A percentile compares a stretch with the other conserved stretches of the same genome.
Conservation (phyloP, 2,888 invertebrate species). For the Andrena praecox region DNA sequence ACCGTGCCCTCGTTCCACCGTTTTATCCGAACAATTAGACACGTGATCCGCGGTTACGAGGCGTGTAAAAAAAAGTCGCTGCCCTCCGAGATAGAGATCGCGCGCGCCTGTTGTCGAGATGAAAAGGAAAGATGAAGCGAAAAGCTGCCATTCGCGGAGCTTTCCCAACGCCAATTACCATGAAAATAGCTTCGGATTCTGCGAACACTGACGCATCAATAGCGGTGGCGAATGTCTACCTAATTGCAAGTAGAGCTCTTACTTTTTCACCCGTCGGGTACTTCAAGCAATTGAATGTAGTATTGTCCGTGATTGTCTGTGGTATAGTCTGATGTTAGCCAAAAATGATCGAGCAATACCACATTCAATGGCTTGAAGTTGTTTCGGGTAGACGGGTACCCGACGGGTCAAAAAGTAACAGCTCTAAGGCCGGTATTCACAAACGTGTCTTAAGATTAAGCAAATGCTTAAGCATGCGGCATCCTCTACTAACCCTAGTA, state of each 20-base stretch:
- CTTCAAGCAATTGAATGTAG: no score
- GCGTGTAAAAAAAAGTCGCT: conserved; percentile 37
- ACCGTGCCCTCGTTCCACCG: conserved; percentile 77
- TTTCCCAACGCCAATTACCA: conserved; percentile 11
- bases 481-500: no score
- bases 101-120: not conserved
- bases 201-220: not conserved
- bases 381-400: no score
- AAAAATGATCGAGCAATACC: no score
- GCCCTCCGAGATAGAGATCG: conserved; percentile 29
- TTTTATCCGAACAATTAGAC: conserved; percentile 79
- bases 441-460: no score
- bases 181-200: not conserved
- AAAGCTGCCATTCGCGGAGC: not conserved
- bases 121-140: conserved; percentile 21
- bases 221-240: not conserved
- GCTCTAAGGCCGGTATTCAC: no score
- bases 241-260: not conserved
- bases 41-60: conserved; percentile 69
- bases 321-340: no score
- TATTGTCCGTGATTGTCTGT: no score
- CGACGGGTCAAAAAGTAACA: no score
- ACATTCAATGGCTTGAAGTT: no score
- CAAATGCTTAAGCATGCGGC: no score
- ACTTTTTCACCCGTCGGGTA: no score